Evolutionary conservation across 2,888 invertebrate species (phyloP).

Genomic region (Eilema depressum): DNA sequence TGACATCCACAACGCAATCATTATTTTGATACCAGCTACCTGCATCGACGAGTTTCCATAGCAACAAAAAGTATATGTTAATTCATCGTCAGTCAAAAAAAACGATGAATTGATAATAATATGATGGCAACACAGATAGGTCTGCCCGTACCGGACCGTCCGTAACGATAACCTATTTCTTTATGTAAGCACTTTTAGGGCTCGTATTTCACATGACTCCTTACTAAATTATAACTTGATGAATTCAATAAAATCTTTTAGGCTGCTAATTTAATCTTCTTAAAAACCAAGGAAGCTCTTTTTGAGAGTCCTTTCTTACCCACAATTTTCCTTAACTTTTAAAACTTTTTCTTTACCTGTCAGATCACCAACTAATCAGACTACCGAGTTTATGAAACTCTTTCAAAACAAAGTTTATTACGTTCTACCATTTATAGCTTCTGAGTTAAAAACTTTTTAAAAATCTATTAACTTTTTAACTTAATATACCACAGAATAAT

Average conservation of each 20-base stretch:
- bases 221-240: constrained; percentile 7
- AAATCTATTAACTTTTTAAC: not conserved
- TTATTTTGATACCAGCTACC: no score
- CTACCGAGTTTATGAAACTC: constrained; percentile 41
- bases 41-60: no score
- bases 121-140: no score
- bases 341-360: constrained; percentile 48
- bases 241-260: constrained; percentile 25
- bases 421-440: constrained; percentile 42
- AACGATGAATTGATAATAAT: no score
- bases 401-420: constrained; percentile 50
- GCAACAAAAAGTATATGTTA: no score
- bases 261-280: constrained; percentile 37
- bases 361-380: constrained; percentile 56
- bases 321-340: constrained; percentile 24
- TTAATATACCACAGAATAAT: no score
- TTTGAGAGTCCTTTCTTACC: constrained; percentile 32
- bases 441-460: constrained; percentile 11
- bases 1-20: not conserved
- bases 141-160: no score
- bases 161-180: no score
- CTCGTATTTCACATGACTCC: not conserved
- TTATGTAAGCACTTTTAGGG: no score
- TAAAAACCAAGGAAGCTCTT: constrained; percentile 34
- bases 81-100: no score